Percentiles rank a stretch among this genome's conserved stretches.
Evolutionary conservation across 2,113 vertebrate species (phyloP).

Genomic region (Pomatorhinus ruficollis): DNA sequence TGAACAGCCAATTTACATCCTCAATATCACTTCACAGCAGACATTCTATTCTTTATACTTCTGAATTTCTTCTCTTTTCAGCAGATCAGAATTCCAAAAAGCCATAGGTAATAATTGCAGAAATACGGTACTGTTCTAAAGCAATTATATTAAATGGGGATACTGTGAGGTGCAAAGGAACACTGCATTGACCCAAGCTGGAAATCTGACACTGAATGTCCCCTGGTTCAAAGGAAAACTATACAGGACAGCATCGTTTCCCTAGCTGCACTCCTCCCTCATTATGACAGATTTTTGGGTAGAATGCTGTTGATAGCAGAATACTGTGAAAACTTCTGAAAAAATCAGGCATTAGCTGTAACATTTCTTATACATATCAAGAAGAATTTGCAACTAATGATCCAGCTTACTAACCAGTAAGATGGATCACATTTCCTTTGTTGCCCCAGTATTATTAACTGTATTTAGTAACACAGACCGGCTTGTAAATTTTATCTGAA

Average conservation of each 20-base stretch:
- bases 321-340: background rate
- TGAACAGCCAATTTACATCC: background rate
- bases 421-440: background rate
- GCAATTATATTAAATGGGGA: background rate
- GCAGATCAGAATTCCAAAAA: background rate
- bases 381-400: background rate
- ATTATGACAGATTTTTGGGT: background rate
- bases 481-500: background rate
- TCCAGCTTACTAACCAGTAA: background rate
- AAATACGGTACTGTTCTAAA: background rate
- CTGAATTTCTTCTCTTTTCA: background rate
- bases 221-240: background rate
- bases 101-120: background rate
- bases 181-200: background rate
- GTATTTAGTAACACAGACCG: background rate
- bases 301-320: background rate
- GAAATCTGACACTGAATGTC: background rate
- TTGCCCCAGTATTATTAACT: background rate
- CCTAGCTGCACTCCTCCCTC: background rate
- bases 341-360: background rate
- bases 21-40: background rate
- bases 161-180: background rate
- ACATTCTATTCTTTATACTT: background rate
- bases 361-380: background rate
- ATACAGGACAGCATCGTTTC: background rate